Conservation (phyloP, 1,140 invertebrate genomes). For the Spodoptera litura region DNA sequence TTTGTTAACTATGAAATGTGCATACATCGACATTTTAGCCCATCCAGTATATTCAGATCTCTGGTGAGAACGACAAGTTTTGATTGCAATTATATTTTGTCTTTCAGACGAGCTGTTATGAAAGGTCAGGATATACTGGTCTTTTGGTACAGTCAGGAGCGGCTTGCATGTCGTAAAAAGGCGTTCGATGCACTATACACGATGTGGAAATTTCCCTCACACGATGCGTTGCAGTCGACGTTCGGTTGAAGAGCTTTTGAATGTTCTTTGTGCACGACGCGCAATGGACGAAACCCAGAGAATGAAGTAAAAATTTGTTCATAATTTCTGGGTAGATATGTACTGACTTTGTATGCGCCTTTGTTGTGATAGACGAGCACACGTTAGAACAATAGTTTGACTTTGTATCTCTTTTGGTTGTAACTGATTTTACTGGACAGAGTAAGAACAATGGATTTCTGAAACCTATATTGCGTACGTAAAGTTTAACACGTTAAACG, state of each 20-base stretch:
- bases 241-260: neutral
- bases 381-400: too few species aligned
- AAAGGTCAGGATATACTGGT: conserved; percentile 10
- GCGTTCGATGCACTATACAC: conserved; percentile 1
- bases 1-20: neutral
- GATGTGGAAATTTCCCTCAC: conserved; percentile 22
- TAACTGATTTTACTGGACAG: too few species aligned
- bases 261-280: neutral
- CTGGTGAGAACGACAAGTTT: too few species aligned
- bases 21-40: neutral
- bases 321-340: too few species aligned
- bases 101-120: neutral
- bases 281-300: neutral
- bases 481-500: too few species aligned
- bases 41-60: too few species aligned
- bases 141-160: neutral
- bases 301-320: neutral
- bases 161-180: conserved; percentile 28
- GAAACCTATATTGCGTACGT: too few species aligned
- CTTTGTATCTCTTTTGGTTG: too few species aligned
- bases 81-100: too few species aligned
- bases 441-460: too few species aligned
- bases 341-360: neutral
- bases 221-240: neutral
- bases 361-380: neutral